These are phyloP conservation scores for Himalopsyche tibetana DNA, from an alignment of 2,888 invertebrate genomes.

Conservation along the genomic window DNA sequence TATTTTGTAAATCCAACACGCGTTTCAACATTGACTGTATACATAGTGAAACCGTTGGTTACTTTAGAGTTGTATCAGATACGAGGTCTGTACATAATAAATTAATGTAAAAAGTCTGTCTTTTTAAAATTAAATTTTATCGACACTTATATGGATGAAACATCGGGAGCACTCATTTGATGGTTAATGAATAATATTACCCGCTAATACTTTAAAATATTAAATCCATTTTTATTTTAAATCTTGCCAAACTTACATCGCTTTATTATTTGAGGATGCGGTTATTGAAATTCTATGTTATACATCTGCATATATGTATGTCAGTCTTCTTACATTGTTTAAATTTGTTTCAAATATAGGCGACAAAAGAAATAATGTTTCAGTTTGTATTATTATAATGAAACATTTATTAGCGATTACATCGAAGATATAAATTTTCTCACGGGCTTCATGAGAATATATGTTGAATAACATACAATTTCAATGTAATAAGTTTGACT, in stretches of 20 bases:
- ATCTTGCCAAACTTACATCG: constrained; percentile 14
- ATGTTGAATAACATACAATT: not conserved
- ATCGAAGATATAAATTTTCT: too few relatives aligned
- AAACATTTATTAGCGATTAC: not conserved
- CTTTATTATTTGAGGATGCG: not conserved
- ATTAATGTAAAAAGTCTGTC: constrained; percentile 16
- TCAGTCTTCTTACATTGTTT: not conserved
- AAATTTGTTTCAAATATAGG: not conserved
- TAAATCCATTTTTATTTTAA: not conserved
- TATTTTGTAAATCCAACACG: too few relatives aligned
- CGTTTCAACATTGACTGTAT: too few relatives aligned
- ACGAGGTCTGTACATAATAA: not conserved
- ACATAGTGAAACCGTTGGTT: not conserved
- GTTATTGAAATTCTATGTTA: not conserved
- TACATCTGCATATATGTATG: not conserved
- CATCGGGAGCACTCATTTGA: constrained; percentile 1
- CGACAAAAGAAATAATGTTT: not conserved
- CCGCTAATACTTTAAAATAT: not conserved
- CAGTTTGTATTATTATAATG: not conserved
- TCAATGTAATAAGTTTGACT: not conserved
- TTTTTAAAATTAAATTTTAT: constrained; percentile 35
- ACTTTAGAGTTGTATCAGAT: not conserved
- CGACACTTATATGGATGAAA: constrained; percentile 17
- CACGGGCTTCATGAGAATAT: too few relatives aligned
- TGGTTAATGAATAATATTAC: constrained; percentile 9